Conservation (phyloP, 1,140 invertebrate species). For the Acyrthosiphon pisum region DNA sequence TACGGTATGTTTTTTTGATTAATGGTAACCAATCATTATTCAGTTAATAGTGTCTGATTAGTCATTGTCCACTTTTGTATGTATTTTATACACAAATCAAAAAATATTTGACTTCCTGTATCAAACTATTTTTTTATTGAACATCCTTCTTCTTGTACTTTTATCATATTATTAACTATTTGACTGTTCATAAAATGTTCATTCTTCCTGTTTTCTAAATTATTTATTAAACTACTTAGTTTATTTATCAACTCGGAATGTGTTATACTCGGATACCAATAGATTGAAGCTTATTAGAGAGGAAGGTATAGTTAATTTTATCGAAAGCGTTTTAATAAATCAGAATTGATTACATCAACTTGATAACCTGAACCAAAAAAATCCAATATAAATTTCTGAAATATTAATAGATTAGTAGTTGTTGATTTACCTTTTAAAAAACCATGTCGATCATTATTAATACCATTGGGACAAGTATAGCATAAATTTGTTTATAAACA, state of each 20-base stretch:
- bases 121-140: not conserved
- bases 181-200: not conserved
- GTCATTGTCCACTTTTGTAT: not conserved
- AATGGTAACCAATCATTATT: constrained; percentile 18
- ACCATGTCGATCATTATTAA: too few relatives aligned
- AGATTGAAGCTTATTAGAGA: too few relatives aligned
- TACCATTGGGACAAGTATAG: too few relatives aligned
- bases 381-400: too few relatives aligned
- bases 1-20: constrained; percentile 24
- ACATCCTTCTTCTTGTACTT: not conserved
- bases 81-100: constrained; percentile 10
- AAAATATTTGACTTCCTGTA: constrained; percentile 10
- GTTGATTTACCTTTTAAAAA: too few relatives aligned
- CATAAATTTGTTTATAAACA: too few relatives aligned
- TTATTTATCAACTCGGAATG: not conserved
- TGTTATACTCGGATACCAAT: too few relatives aligned
- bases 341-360: too few relatives aligned
- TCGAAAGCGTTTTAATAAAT: too few relatives aligned
- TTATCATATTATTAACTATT: constrained; percentile 10
- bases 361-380: too few relatives aligned
- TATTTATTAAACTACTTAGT: not conserved
- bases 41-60: constrained; percentile 5
- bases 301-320: too few relatives aligned
- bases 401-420: too few relatives aligned
- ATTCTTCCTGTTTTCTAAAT: not conserved